phyloP scores from a whole-genome alignment of 2,888 invertebrate species.

The Druceiella hillmani region DNA sequence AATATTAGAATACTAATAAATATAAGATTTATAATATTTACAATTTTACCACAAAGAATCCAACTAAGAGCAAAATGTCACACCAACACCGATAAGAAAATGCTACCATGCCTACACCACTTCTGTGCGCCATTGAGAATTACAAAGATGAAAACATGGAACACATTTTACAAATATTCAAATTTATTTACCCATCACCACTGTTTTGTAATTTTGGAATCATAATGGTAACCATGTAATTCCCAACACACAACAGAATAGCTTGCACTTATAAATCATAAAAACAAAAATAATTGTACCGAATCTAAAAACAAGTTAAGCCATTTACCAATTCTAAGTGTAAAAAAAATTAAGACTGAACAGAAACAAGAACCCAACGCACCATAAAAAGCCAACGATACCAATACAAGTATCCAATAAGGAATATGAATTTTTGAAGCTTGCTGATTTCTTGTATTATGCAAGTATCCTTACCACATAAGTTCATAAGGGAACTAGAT shows the following conservation, averaged over 20 bases:
- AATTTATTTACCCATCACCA: constrained; percentile 34
- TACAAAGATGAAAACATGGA: too few relatives aligned
- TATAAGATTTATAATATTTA: constrained; percentile 11
- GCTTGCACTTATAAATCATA: neutral
- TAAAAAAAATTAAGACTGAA: constrained; percentile 27
- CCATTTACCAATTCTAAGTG: constrained; percentile 1
- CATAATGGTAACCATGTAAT: constrained; percentile 4
- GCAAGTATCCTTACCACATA: constrained; percentile 80
- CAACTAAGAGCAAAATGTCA: constrained; percentile 36
- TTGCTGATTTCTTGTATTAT: too few relatives aligned
- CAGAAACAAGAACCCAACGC: constrained; percentile 42
- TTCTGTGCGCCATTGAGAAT: too few relatives aligned
- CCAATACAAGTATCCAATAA: constrained; percentile 14
- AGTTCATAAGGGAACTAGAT: constrained; percentile 93
- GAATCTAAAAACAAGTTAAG: neutral
- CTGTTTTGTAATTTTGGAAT: constrained; percentile 28
- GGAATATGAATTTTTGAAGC: constrained; percentile 37
- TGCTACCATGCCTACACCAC: constrained; percentile 30
- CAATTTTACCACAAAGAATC: constrained; percentile 21
- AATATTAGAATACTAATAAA: too few relatives aligned
- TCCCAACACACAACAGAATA: constrained; percentile 11
- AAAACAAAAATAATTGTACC: constrained; percentile 6
- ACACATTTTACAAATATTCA: constrained; percentile 16
- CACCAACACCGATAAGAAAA: constrained; percentile 44
- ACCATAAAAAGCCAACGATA: constrained; percentile 33